A percentile compares a stretch with the other conserved stretches of the same genome.
Conservation (phyloP, 2,888 invertebrate genomes). For the Chelonus formosanus region DNA sequence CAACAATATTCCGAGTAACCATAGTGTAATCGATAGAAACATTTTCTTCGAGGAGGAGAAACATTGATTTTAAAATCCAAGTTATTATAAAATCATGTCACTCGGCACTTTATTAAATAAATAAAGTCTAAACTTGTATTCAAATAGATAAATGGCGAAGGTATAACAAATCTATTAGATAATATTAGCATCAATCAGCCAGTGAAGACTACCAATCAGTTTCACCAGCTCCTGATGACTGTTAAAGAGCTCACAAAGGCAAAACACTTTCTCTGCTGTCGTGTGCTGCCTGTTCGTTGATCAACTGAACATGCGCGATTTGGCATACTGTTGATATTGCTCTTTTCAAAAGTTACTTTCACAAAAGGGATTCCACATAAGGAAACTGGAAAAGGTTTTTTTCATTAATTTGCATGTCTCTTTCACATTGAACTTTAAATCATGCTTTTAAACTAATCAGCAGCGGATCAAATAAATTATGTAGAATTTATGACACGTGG, state of each 20-base stretch:
- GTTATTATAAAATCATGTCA: too few relatives aligned
- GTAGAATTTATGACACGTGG: too few relatives aligned
- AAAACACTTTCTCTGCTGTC: conserved; percentile 43
- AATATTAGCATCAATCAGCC: conserved; percentile 25
- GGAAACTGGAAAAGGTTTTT: too few relatives aligned
- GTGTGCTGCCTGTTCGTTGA: conserved; percentile 8
- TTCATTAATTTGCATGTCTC: too few relatives aligned
- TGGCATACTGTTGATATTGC: conserved; percentile 2
- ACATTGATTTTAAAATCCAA: background rate
- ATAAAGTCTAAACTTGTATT: too few relatives aligned
- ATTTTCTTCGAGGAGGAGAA: conserved; percentile 44
- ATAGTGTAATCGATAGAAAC: conserved; percentile 49
- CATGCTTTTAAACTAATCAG: too few relatives aligned
- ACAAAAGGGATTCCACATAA: background rate
- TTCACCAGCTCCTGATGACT: conserved; percentile 32
- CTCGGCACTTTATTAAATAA: too few relatives aligned
- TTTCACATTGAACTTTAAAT: too few relatives aligned
- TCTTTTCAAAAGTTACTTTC: conserved; percentile 8
- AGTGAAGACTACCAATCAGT: conserved; percentile 36
- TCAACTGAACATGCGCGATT: conserved; percentile 12
- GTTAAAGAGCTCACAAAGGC: conserved; percentile 36
- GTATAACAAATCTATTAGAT: too few relatives aligned
- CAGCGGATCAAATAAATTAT: too few relatives aligned
- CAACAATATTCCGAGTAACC: conserved; percentile 49
- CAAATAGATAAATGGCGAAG: background rate